A percentile compares a stretch with the other conserved stretches of the same genome.
Conservation (phyloP, 2,113 vertebrate genomes). For the Charina bottae region DNA sequence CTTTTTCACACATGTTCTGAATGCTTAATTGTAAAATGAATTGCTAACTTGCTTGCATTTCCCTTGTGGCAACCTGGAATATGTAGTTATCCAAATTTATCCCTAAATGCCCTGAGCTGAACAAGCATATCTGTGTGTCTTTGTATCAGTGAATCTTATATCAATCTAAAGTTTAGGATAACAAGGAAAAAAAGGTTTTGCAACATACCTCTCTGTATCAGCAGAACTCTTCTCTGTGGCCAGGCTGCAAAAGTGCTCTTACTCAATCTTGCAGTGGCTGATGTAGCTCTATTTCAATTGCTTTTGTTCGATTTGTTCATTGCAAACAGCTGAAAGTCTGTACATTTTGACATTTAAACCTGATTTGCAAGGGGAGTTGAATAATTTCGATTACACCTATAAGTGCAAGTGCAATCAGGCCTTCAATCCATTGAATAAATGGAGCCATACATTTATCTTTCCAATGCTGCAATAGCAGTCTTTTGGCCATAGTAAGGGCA, state of each 20-base stretch:
- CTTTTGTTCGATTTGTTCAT: no score
- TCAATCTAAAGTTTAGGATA: background rate
- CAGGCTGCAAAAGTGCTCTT: constrained; percentile 25
- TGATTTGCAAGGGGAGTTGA: no score
- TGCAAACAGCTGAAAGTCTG: no score
- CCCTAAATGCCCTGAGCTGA: constrained; percentile 10
- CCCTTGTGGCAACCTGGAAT: background rate
- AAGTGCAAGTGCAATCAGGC: no score
- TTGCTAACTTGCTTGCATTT: constrained; percentile 15
- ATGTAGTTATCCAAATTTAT: background rate
- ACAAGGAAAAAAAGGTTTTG: constrained; percentile 2
- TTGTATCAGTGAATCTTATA: background rate
- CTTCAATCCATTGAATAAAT: no score
- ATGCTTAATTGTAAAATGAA: background rate
- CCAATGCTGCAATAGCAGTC: no score
- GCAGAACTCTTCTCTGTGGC: background rate
- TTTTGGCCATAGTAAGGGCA: no score
- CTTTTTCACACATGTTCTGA: constrained; percentile 2
- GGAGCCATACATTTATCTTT: no score
- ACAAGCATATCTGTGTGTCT: background rate
- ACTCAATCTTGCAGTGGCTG: background rate
- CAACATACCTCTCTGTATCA: background rate
- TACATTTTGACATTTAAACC: no score
- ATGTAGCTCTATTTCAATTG: no score
- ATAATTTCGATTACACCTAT: no score